Conservation (phyloP, 2,797 vertebrate genomes). For the Austrolebias charrua region DNA sequence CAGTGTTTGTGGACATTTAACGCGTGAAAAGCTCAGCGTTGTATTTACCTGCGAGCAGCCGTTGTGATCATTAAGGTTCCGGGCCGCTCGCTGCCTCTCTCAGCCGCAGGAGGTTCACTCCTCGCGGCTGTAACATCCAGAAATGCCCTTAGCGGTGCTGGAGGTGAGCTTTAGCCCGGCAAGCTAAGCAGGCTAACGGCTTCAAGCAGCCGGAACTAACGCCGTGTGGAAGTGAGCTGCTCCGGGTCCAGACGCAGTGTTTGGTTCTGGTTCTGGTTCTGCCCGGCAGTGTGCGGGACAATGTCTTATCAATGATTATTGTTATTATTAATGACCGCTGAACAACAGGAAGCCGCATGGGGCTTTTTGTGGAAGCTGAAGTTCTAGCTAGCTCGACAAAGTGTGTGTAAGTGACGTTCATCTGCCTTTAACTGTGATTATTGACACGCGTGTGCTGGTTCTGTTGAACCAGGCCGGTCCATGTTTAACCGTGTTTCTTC, state of each 20-base stretch:
- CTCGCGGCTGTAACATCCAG: not conserved
- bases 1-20: conserved; percentile 56
- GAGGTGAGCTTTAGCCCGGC: conserved; percentile 19
- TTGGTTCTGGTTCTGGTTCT: rapidly evolving
- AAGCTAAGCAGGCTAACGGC: conserved; percentile 39
- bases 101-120: not conserved
- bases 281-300: not conserved
- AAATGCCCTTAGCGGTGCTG: conserved; percentile 29
- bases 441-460: no score
- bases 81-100: conserved; percentile 6
- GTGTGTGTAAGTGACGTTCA: not conserved
- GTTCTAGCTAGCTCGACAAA: conserved; percentile 1
- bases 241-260: no score
- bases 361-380: not conserved
- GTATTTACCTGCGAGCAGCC: conserved; percentile 26
- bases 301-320: no score
- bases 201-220: conserved; percentile 46
- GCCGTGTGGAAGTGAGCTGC: conserved; percentile 26
- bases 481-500: no score
- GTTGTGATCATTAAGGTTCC: conserved; percentile 25
- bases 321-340: no score
- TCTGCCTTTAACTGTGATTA: not conserved
- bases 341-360: not conserved
- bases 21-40: conserved; percentile 54
- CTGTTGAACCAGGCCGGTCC: no score